These are phyloP conservation scores for Galago senegalensis DNA, from an alignment of 2,797 vertebrate species.

Conservation along the genomic window DNA sequence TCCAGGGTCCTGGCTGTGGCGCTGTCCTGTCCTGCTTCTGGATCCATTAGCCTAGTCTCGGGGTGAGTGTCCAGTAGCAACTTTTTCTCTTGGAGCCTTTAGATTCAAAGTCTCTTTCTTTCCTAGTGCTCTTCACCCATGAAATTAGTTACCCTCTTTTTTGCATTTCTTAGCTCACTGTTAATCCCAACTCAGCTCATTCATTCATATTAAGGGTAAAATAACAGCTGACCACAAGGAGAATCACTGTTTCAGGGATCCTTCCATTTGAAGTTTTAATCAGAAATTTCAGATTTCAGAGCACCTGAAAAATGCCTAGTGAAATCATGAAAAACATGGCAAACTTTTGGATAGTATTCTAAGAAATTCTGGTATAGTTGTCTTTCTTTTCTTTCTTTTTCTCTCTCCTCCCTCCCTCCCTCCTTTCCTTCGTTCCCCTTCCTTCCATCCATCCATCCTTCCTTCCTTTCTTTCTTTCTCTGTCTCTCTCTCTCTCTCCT, in stretches of 20 bases:
- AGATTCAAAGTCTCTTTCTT: neutral
- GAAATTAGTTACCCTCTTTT: neutral
- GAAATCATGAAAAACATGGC: neutral
- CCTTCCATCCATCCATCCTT: too few relatives aligned
- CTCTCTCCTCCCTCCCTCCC: neutral
- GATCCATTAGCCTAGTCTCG: neutral
- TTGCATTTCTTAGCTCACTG: neutral
- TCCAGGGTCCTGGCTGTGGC: fast-evolving
- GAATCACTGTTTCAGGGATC: neutral
- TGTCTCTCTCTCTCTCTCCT: too few relatives aligned
- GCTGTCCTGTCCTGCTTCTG: neutral
- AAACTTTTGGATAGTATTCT: neutral
- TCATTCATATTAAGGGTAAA: neutral
- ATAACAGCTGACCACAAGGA: neutral
- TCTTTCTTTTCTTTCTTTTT: neutral
- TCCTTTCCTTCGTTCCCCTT: too few relatives aligned
- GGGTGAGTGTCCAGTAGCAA: fast-evolving
- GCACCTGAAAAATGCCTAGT: neutral
- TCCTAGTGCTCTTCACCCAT: neutral
- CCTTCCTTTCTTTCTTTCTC: too few relatives aligned
- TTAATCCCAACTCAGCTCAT: neutral
- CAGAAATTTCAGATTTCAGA: neutral
- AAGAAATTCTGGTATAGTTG: neutral
- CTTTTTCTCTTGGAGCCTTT: neutral
- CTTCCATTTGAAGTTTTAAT: neutral